Evolutionary conservation across 2,888 invertebrate genomes (phyloP).

Genomic region (Heterodera filipjevi): DNA sequence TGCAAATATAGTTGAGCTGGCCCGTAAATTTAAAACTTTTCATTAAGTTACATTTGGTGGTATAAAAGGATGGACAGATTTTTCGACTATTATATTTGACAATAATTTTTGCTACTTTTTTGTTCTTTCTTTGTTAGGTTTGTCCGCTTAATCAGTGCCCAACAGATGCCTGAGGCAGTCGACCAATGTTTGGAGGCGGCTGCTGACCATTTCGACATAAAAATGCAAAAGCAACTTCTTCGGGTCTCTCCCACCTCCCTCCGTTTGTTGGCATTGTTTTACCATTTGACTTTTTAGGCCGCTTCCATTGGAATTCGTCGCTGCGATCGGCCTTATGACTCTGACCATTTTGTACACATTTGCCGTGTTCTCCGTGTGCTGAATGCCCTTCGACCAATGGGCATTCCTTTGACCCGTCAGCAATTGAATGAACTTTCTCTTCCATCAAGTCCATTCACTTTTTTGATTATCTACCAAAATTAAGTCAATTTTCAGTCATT

Average conservation of each 20-base stretch:
- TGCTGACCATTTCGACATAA: slow-evolving; percentile 39
- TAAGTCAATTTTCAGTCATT: slow-evolving; percentile 24
- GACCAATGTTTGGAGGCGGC: slow-evolving; percentile 44
- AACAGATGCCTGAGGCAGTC: slow-evolving; percentile 36
- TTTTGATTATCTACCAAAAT: not conserved
- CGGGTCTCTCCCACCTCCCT: slow-evolving; percentile 22
- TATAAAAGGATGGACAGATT: not conserved
- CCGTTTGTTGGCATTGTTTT: not conserved
- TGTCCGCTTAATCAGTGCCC: slow-evolving; percentile 24
- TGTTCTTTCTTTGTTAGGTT: not conserved
- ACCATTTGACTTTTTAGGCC: slow-evolving; percentile 23
- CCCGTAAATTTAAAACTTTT: too few relatives aligned
- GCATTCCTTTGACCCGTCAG: slow-evolving; percentile 44
- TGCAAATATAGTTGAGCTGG: too few relatives aligned
- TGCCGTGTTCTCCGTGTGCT: slow-evolving; percentile 39
- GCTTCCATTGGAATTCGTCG: slow-evolving; percentile 34
- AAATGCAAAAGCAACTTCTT: slow-evolving; percentile 34
- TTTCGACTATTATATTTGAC: too few relatives aligned
- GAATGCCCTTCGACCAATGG: slow-evolving; percentile 38
- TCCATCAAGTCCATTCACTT: not conserved
- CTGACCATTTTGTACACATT: slow-evolving; percentile 36
- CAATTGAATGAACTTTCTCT: slow-evolving; percentile 41
- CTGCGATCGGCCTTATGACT: slow-evolving; percentile 35
- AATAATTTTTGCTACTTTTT: not conserved
- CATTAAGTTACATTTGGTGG: not conserved